Evolutionary conservation across 2,888 invertebrate species (phyloP), one percentile per base, ranked within the genome.

Genomic region (Acleris cristana): DNA sequence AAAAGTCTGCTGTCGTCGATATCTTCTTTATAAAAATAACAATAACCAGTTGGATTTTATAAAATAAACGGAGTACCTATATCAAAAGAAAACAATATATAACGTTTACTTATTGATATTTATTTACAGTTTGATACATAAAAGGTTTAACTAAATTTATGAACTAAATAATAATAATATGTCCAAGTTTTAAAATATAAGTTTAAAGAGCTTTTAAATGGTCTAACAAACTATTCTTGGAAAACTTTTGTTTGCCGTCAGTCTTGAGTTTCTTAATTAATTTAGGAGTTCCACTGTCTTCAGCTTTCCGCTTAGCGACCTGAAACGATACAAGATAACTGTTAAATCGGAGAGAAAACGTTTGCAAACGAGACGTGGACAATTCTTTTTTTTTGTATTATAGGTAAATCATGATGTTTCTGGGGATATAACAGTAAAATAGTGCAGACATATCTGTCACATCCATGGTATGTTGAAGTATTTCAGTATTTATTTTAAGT

Each of bases 261-360:
- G 84, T 85, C 79, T 86, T 92, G 79, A 93, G 86, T 81, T 91
- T 88, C 81, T 94, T 94, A 44, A 94, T 87, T 8, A 91, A 79
- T 62, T 84, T 85, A 8, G 91, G 92, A 2, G 94, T 93, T 6
- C 86, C 87, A 14, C 75, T 71, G 21, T 87, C 48, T 7, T 48
- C 84, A 19, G 92, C 89, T 83, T 94, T 94, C 60, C 94, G 84
- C 82, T 94, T 94, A 8, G 85, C 83, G 23, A 85, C 81, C 94
- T 94, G 82, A 8, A 82, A 60, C 84, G 45, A 60, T 71, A 44
- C 53, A 56, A 60, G 34, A 26, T 26, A 56, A 58, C 14, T 52
- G 59, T 57, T 61, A 67, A 64, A 52, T 48, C n/a, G 48, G 8
- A 48, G 16, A n/a, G n/a, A 48, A 48, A 18, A 48, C 2, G 48